Percentiles rank a stretch among this genome's conserved stretches.
These are phyloP conservation scores for Typhlichthys subterraneus DNA, from an alignment of 2,797 vertebrate genomes.

Conservation along the genomic window DNA sequence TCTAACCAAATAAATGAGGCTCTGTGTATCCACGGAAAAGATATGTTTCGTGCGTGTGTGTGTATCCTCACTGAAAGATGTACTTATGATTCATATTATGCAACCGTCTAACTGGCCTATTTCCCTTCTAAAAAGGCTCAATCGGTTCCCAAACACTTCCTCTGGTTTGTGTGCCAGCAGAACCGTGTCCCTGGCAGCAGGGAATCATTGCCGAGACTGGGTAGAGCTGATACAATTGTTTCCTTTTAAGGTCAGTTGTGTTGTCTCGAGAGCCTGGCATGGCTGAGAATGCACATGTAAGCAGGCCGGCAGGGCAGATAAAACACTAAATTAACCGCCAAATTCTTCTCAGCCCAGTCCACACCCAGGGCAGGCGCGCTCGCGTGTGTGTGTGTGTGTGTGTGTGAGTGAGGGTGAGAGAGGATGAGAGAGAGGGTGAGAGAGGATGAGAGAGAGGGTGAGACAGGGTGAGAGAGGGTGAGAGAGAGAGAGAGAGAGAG, in stretches of 20 bases:
- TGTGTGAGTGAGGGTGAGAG: constrained; percentile 10
- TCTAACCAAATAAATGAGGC: no score
- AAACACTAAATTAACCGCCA: constrained; percentile 58
- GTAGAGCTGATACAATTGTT: constrained; percentile 74
- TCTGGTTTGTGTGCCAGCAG: constrained; percentile 37
- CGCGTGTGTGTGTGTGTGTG: neutral
- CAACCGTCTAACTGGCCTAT: constrained; percentile 7
- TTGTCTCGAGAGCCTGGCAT: constrained; percentile 59
- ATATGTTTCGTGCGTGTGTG: no score
- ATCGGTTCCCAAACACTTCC: constrained; percentile 59
- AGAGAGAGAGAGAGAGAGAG: neutral
- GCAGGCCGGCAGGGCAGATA: constrained; percentile 63
- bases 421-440: neutral
- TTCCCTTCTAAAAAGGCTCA: constrained; percentile 28
- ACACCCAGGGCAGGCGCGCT: constrained; percentile 42
- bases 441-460: constrained; percentile 8
- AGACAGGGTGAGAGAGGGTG: no score
- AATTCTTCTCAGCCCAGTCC: constrained; percentile 56
- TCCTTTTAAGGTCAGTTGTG: constrained; percentile 77
- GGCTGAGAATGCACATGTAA: constrained; percentile 52
- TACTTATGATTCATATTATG: constrained; percentile 16
- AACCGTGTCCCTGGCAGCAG: constrained; percentile 50
- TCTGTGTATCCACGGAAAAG: no score
- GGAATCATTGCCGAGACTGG: constrained; percentile 60
- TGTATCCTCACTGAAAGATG: neutral